Percentiles rank a stretch among this genome's conserved stretches.
These are phyloP conservation scores for Halichondria panicea DNA, from an alignment of 37 sponge, comb jelly and placozoan species.

Conservation along the genomic window DNA sequence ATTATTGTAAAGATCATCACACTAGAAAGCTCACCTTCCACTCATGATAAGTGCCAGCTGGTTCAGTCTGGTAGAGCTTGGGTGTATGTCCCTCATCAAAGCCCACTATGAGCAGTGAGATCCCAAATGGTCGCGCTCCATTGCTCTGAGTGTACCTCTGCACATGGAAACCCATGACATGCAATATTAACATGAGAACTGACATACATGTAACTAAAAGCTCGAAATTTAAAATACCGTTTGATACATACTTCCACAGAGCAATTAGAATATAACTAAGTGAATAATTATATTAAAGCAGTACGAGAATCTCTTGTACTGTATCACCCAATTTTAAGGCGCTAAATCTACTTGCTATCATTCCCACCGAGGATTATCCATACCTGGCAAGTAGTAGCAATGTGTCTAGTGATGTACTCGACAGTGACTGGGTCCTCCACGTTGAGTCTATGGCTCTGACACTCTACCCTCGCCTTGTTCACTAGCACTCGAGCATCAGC, in stretches of 20 bases:
- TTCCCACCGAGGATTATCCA: not conserved
- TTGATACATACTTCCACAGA: not conserved
- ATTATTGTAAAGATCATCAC: too few species aligned
- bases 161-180: too few species aligned
- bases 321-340: not conserved
- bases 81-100: slow-evolving; percentile 92
- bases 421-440: slow-evolving; percentile 98
- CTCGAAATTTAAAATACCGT: not conserved
- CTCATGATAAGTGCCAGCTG: slow-evolving; percentile 94
- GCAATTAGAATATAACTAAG: not conserved
- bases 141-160: slow-evolving; percentile 92
- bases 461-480: slow-evolving; percentile 94
- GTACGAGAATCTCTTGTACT: not conserved
- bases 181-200: too few species aligned
- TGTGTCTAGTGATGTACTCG: slow-evolving; percentile 92
- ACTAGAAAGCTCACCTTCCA: too few species aligned
- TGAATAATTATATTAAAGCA: not conserved
- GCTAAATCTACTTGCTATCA: not conserved
- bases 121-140: slow-evolving; percentile 96
- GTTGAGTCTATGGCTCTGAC: slow-evolving; percentile 92
- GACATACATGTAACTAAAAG: too few species aligned
- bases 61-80: slow-evolving; percentile 96
- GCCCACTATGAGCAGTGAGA: slow-evolving; percentile 92
- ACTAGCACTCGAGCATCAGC: slow-evolving; percentile 98
- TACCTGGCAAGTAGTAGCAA: slow-evolving; percentile 93